These are phyloP conservation scores for Anneissia japonica DNA, from an alignment of 35 echinoderm and acorn worm species.

Conservation along the genomic window DNA sequence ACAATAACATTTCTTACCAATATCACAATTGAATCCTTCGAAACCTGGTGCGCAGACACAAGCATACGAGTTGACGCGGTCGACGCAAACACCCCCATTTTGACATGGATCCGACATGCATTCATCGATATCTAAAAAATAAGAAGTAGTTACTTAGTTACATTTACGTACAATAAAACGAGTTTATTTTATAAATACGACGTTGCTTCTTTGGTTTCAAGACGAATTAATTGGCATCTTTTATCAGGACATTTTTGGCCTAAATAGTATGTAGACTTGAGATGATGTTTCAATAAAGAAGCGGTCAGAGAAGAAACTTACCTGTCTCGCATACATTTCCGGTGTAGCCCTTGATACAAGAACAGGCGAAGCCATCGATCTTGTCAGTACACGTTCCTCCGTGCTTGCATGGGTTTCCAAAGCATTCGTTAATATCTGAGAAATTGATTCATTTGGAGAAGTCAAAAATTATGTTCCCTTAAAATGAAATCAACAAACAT, in stretches of 20 bases:
- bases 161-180: too few species aligned
- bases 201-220: too few species aligned
- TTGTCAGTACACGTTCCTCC: slow-evolving; percentile 2
- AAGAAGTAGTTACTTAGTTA: too few species aligned
- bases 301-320: not conserved
- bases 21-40: not conserved
- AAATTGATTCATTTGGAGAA: too few species aligned
- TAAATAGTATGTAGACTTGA: too few species aligned
- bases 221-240: too few species aligned
- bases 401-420: not conserved
- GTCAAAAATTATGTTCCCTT: too few species aligned
- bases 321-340: not conserved
- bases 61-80: not conserved
- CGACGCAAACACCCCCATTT: not conserved
- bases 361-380: not conserved
- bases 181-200: too few species aligned
- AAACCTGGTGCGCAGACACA: not conserved
- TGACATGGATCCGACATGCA: not conserved
- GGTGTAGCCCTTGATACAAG: not conserved
- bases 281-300: too few species aligned
- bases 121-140: not conserved
- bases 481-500: too few species aligned
- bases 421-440: not conserved
- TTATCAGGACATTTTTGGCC: too few species aligned
- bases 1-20: not conserved